Conservation (phyloP, 2,113 vertebrate genomes). For the Scytalopus superciliaris region DNA sequence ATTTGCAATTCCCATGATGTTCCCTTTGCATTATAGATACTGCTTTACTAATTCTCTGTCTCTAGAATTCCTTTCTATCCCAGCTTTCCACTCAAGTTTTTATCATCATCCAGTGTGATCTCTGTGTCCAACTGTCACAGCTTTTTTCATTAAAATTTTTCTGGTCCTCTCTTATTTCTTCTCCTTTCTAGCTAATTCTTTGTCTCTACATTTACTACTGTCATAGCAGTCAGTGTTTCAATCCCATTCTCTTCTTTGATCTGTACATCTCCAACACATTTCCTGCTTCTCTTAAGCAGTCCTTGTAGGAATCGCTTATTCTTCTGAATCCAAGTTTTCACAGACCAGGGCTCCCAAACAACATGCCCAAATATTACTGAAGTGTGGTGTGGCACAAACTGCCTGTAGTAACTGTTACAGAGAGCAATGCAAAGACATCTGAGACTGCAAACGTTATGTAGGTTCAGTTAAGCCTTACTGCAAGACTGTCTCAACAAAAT, state of each 20-base stretch:
- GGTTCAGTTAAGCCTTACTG: neutral
- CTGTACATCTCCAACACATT: neutral
- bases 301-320: neutral
- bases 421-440: neutral
- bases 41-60: neutral
- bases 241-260: neutral
- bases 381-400: neutral
- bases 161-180: neutral
- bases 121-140: neutral
- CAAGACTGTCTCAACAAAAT: neutral
- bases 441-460: neutral
- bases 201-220: neutral
- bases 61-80: neutral
- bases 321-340: neutral
- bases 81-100: neutral
- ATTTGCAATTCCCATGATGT: neutral
- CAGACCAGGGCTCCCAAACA: accelerated
- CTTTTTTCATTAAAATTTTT: neutral
- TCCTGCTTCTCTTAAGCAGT: neutral
- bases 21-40: neutral
- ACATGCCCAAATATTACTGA: neutral
- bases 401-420: neutral
- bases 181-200: neutral
- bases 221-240: neutral
- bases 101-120: neutral